A percentile compares a stretch with the other conserved stretches of the same genome.
Conservation (phyloP, 2,113 vertebrate genomes). For the Phodopus roborovskii region DNA sequence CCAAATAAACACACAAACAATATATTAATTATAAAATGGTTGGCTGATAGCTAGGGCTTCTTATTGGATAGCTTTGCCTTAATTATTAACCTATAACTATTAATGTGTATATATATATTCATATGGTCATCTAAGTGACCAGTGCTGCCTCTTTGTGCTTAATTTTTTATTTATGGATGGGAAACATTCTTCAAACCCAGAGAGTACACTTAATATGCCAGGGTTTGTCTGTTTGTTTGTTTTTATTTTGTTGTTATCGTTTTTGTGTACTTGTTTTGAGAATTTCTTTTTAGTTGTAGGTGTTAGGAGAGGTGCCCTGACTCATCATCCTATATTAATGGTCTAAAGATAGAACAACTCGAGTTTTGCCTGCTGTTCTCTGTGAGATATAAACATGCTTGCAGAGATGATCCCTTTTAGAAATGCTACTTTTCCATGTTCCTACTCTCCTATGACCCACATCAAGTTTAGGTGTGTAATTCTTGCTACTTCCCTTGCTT, state of each 20-base stretch:
- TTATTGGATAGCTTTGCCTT: too few relatives aligned
- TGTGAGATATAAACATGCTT: slow-evolving; percentile 73
- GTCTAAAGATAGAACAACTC: slow-evolving; percentile 82
- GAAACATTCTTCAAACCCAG: slow-evolving; percentile 84
- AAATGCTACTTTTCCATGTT: neutral
- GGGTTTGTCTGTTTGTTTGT: neutral
- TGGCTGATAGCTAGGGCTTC: too few relatives aligned
- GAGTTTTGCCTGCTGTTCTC: slow-evolving; percentile 77
- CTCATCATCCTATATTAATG: slow-evolving; percentile 81
- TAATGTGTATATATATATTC: too few relatives aligned
- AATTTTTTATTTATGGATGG: slow-evolving; percentile 74
- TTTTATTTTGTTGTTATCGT: neutral
- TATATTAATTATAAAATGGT: too few relatives aligned
- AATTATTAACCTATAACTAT: too few relatives aligned
- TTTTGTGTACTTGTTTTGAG: slow-evolving; percentile 61
- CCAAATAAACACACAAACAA: too few relatives aligned
- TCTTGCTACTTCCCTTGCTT: neutral
- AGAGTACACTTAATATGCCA: slow-evolving; percentile 83
- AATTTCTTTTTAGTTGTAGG: too few relatives aligned
- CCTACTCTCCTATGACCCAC: slow-evolving; percentile 17
- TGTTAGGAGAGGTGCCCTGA: slow-evolving; percentile 83
- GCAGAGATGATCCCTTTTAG: slow-evolving; percentile 70
- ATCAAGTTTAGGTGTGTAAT: neutral
- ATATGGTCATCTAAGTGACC: slow-evolving; percentile 51
- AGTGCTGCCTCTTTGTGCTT: slow-evolving; percentile 69